Evolutionary conservation across 1,140 invertebrate genomes (phyloP), one percentile per base, ranked within the genome.

Genomic region (Cyclargus thomasi): DNA sequence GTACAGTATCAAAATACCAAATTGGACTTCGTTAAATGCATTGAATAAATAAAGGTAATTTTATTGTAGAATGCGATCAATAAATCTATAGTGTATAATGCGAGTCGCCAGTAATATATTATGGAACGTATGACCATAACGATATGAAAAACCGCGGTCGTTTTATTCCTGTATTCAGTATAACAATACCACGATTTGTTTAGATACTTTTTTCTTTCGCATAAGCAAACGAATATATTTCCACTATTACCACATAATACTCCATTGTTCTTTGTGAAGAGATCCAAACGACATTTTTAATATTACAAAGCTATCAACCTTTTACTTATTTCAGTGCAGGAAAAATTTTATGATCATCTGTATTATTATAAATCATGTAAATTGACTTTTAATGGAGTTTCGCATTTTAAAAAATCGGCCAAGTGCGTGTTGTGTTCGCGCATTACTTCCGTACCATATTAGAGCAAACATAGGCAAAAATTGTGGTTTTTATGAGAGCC

Each of bases 221-320:
- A 82, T 83, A 82, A 83, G 76, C 78, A 86, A 85, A 86, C 79
- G 85, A 86, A 90, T 90, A 88, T 86, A 88, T 90, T 88, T 88
- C 81, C 83, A 88, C 81, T 88, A 90, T 90, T 90, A 90, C 82
- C 87, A 90, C 87, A 90, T 90, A 90, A 90, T 88, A 85, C 85
- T 77, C 87, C 81, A 90, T 90, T 90, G 85, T 90, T 90, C 85
- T 83, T 78, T 82, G 77, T 73, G 77, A 75, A 86, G 84, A 82
- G 86, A 85, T 86, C 86, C 83, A 80, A 84, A 77, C 76, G 75
- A 77, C 81, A 82, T 87, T 86, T 86, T 70, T 80, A 83, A 80
- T 75, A 81, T 74, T 80, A 81, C 80, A 78, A 82, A 78, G 76
- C 70, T 77, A 77, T 59, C 55, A 59, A 20, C 20, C 39, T 47